Evolutionary conservation across 1,140 invertebrate genomes (phyloP).

Genomic region (Melitaea cinxia): DNA sequence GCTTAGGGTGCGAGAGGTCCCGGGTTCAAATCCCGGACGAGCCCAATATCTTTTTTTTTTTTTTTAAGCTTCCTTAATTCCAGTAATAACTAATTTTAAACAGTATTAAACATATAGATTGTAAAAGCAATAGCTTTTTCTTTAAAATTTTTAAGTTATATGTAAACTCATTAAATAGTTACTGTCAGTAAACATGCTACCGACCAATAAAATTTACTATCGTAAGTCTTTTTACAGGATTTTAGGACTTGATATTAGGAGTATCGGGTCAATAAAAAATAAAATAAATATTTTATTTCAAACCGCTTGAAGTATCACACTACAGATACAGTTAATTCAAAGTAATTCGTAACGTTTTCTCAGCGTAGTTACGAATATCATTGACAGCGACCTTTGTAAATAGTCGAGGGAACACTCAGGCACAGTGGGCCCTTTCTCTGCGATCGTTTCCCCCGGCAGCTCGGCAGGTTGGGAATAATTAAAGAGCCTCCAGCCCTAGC

Average conservation of each 20-base stretch:
- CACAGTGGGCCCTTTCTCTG: slow-evolving; percentile 33
- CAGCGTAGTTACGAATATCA: slow-evolving; percentile 23
- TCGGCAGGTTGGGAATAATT: slow-evolving; percentile 60
- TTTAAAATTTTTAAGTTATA: too few relatives aligned
- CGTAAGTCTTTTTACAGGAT: too few relatives aligned
- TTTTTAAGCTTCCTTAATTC: background rate
- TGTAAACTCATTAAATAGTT: too few relatives aligned
- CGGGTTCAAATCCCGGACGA: slow-evolving; percentile 89
- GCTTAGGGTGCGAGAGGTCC: slow-evolving; percentile 92
- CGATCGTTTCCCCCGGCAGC: slow-evolving; percentile 44
- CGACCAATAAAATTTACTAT: too few relatives aligned
- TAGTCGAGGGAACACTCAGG: slow-evolving; percentile 31
- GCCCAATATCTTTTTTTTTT: slow-evolving; percentile 80
- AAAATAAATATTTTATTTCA: background rate
- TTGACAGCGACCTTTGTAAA: slow-evolving; percentile 38
- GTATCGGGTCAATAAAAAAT: background rate
- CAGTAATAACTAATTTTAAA: too few relatives aligned
- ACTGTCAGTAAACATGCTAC: too few relatives aligned
- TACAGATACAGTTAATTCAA: background rate
- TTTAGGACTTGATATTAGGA: too few relatives aligned
- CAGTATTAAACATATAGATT: too few relatives aligned
- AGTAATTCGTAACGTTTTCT: background rate
- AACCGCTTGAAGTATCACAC: background rate
- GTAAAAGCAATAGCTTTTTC: too few relatives aligned
- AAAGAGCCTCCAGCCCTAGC: slow-evolving; percentile 56